Base-by-base conservation (phyloP, 2,888 invertebrate genomes). In the Apodemia mormo region DNA sequence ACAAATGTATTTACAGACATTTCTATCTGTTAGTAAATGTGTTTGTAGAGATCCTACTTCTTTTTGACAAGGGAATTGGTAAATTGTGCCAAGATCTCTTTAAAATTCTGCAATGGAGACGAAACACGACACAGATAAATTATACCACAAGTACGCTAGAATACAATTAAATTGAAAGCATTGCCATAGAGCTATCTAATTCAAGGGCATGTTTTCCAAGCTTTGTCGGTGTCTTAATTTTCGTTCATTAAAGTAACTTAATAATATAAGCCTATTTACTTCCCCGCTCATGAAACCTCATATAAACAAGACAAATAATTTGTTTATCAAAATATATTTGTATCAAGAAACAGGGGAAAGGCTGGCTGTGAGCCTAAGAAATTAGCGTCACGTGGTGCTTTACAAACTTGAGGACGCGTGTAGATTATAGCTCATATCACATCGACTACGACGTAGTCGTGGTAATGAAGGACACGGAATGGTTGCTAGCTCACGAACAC, bases 71-170 rank as follows among this genome's bases (percentile, higher is more conserved):
- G 61, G 61, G 61, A 61, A 61, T 61, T 33, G 61, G 61, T 33
- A 61, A 61, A 61, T 61, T 61, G 61, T 61, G 61, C 61, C 61
- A 61, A 61, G 61, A 30, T 61, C 33, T 61, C 61, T 61, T 61
- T 29, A 58, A 29, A 58, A 45, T 29, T 58, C 9, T 58, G 58
- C 30, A 30, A 30, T 58, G 29, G 58, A 58, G 58, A 58, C 58
- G 56, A 56, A 29, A 43, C 9, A 56, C 10, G 56, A 56, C 56
- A 56, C 10, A 56, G 56, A 56, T n/a, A 56, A 56, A 56, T 22
- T 56, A 56, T 56, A 22, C 22, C 22, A n/a, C 22, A 22, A 22
- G 22, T n/a, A 56, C 22, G 9, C 3, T 10, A 10, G 43, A 43
- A 43, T 9, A 43, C 7, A 43, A 43, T 43, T 43, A 43, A 45